Conservation (phyloP, 2,113 vertebrate species). For the Zosterops borbonicus region DNA sequence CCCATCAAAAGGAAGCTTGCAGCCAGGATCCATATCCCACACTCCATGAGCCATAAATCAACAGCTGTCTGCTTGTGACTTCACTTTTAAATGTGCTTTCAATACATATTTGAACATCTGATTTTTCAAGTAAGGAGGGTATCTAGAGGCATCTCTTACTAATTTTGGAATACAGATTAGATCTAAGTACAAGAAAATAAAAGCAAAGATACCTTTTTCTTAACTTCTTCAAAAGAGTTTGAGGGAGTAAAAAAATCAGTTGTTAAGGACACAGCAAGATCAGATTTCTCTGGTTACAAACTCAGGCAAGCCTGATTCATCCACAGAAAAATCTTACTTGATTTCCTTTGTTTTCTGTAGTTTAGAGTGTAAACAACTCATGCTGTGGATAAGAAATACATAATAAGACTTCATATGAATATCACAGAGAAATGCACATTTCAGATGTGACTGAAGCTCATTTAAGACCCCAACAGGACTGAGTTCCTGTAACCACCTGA, state of each 20-base stretch:
- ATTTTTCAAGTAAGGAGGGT: background rate
- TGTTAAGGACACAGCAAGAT: background rate
- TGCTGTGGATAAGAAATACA: background rate
- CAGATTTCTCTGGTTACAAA: background rate
- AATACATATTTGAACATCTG: background rate
- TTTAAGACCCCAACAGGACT: background rate
- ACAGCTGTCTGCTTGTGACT: background rate
- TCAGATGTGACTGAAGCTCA: background rate
- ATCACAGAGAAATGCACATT: background rate
- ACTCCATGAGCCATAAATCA: background rate
- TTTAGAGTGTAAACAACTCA: background rate
- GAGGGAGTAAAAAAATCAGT: background rate
- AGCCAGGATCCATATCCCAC: background rate
- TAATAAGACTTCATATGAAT: background rate
- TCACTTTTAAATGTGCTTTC: background rate
- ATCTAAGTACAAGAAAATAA: background rate
- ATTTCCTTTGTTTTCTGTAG: background rate
- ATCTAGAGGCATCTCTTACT: background rate
- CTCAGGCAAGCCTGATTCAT: background rate
- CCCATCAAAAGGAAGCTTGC: background rate
- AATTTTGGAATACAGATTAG: background rate
- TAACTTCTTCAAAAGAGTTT: background rate
- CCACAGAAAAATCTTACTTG: background rate
- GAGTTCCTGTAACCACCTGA: background rate
- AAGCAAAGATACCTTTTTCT: background rate